Conservation (phyloP, 2,113 vertebrate species). For the Oophaga pumilio region DNA sequence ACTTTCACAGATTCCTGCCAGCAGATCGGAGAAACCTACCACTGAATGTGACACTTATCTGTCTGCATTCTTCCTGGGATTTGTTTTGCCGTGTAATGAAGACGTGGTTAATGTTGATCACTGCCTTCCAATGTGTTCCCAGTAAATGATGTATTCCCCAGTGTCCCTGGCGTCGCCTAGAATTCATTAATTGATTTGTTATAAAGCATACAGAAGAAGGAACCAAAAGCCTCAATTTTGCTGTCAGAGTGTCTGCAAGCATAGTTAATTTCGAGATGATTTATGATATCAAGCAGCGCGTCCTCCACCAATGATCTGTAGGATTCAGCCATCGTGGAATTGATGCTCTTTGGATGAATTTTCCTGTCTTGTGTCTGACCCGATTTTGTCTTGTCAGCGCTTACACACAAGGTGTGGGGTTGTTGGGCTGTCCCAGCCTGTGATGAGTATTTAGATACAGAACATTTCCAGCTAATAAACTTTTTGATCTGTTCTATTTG, state of each 20-base stretch:
- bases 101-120: neutral
- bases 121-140: neutral
- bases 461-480: neutral
- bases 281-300: neutral
- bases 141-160: slow-evolving; percentile 25
- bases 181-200: slow-evolving; percentile 54
- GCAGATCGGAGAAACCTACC: neutral
- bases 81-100: neutral
- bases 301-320: slow-evolving; percentile 18
- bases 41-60: neutral
- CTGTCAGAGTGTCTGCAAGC: slow-evolving; percentile 34
- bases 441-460: neutral
- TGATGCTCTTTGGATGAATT: slow-evolving; percentile 6
- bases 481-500: neutral
- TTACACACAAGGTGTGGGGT: neutral
- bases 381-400: neutral
- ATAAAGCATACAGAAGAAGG: slow-evolving; percentile 36
- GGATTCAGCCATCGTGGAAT: slow-evolving; percentile 17
- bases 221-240: slow-evolving; percentile 27
- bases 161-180: slow-evolving; percentile 29
- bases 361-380: neutral
- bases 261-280: slow-evolving; percentile 45
- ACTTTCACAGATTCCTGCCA: neutral
- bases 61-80: neutral
- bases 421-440: neutral